These are phyloP conservation scores for Salvelinus sp. DNA, from an alignment of 2,113 vertebrate species.

Conservation along the genomic window DNA sequence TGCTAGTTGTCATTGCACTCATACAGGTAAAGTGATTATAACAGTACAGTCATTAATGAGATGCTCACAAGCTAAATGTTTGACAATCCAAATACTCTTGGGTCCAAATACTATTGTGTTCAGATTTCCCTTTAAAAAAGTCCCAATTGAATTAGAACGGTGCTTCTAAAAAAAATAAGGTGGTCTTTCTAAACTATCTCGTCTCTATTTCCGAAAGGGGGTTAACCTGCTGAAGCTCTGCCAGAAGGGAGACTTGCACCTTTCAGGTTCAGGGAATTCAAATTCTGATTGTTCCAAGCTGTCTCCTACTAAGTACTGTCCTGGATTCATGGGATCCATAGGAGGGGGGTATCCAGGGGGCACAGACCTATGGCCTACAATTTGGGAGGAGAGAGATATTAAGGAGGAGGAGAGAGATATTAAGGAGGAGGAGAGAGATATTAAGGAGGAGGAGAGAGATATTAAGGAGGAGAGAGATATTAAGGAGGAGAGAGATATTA, in stretches of 20 bases:
- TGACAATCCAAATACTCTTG: neutral
- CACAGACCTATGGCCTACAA: conserved; percentile 83
- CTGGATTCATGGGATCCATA: conserved; percentile 84
- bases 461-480: too few species aligned
- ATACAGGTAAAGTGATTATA: conserved; percentile 12
- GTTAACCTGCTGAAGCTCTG: conserved; percentile 93
- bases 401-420: neutral
- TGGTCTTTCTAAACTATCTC: conserved; percentile 81
- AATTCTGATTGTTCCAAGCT: conserved; percentile 81
- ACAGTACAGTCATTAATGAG: conserved; percentile 21
- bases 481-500: too few species aligned
- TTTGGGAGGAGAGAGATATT: conserved; percentile 40
- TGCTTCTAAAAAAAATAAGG: neutral
- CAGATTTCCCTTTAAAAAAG: conserved; percentile 36
- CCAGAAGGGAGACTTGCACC: conserved; percentile 88
- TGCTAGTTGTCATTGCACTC: conserved; percentile 7
- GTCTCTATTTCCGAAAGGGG: conserved; percentile 85
- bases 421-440: neutral
- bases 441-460: neutral
- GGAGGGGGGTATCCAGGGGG: conserved; percentile 84
- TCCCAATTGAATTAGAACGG: neutral
- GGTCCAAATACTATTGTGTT: conserved; percentile 53
- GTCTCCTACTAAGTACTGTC: conserved; percentile 85
- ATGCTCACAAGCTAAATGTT: conserved; percentile 26
- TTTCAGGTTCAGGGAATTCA: conserved; percentile 84